Conservation (phyloP, 2,888 invertebrate genomes). For the Scaeva pyrastri region DNA sequence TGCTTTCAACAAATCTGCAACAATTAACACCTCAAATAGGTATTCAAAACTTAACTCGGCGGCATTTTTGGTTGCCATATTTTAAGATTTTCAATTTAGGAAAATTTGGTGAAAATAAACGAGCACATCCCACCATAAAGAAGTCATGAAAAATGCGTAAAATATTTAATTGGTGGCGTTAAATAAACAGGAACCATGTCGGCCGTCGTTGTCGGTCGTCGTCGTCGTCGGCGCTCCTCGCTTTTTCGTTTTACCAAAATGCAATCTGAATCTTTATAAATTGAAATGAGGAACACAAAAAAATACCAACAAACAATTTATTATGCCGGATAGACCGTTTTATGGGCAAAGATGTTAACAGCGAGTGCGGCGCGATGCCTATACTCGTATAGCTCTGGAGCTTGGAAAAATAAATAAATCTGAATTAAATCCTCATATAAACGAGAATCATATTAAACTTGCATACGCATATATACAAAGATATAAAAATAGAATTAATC, state of each 20-base stretch:
- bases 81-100: slow-evolving; percentile 44
- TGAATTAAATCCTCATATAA: slow-evolving; percentile 29
- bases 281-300: background rate
- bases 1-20: slow-evolving; percentile 19
- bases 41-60: slow-evolving; percentile 5
- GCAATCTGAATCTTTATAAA: slow-evolving; percentile 42
- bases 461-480: background rate
- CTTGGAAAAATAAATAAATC: slow-evolving; percentile 53
- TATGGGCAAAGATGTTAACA: slow-evolving; percentile 58
- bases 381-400: background rate
- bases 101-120: slow-evolving; percentile 31
- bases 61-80: background rate
- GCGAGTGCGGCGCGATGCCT: background rate
- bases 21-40: slow-evolving; percentile 45
- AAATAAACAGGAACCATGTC: slow-evolving; percentile 44
- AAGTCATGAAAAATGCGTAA: slow-evolving; percentile 56
- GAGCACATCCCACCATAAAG: slow-evolving; percentile 35
- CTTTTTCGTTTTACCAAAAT: slow-evolving; percentile 29
- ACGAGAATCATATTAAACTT: background rate
- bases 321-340: slow-evolving; percentile 53
- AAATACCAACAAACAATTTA: slow-evolving; percentile 29
- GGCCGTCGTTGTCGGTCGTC: background rate
- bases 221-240: background rate
- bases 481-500: slow-evolving; percentile 37
- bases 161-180: slow-evolving; percentile 61